These are phyloP conservation scores for Tenthredo distinguenda DNA, from an alignment of 2,888 invertebrate genomes.

Conservation along the genomic window DNA sequence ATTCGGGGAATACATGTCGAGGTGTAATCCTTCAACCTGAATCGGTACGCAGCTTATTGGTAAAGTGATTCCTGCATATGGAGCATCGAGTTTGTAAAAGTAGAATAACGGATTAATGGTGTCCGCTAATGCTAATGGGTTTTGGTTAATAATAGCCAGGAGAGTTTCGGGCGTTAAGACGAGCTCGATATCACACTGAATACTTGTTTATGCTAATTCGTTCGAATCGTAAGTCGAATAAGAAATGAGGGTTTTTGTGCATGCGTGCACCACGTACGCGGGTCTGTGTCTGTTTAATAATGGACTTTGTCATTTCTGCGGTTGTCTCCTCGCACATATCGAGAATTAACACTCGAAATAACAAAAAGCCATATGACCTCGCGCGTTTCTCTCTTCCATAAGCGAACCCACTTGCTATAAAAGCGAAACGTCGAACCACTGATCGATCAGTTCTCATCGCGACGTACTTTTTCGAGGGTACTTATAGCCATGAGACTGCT, in stretches of 20 bases:
- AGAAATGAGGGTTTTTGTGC: constrained; percentile 14
- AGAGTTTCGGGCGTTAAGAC: constrained; percentile 23
- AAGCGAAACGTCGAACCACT: constrained; percentile 1
- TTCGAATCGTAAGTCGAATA: constrained; percentile 26
- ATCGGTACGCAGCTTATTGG: neutral
- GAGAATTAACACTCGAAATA: constrained; percentile 8
- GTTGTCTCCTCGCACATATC: neutral
- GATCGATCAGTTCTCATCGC: constrained; percentile 27
- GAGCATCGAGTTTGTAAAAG: constrained; percentile 28
- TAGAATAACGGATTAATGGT: constrained; percentile 45
- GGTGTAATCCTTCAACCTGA: neutral
- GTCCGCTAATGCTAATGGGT: constrained; percentile 41
- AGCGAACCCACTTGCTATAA: constrained; percentile 1
- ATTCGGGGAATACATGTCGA: neutral
- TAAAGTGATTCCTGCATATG: constrained; percentile 8
- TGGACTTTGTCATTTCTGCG: constrained; percentile 18
- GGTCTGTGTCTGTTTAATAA: constrained; percentile 12
- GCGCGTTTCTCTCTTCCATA: neutral
- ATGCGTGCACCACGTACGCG: neutral
- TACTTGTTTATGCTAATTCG: constrained; percentile 44
- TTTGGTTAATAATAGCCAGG: constrained; percentile 27
- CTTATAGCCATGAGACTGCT: neutral
- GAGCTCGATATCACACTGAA: constrained; percentile 4
- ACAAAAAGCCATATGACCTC: neutral
- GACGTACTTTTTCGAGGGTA: constrained; percentile 21